phyloP scores from a whole-genome alignment of 2,888 invertebrate genomes.

The Malacosoma neustria region DNA sequence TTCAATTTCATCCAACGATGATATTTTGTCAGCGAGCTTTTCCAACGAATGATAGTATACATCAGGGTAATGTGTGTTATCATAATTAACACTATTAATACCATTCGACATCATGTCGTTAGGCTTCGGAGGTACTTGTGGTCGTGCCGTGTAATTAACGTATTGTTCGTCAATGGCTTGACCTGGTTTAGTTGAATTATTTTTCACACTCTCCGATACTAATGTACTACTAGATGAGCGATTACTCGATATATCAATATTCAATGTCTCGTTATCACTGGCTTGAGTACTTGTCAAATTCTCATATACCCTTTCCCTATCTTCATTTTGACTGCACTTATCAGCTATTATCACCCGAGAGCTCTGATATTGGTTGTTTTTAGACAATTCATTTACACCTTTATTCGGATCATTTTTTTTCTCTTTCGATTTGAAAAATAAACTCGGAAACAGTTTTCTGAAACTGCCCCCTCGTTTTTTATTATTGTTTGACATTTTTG shows the following conservation, averaged over 20 bases:
- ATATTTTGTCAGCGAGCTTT: conserved; percentile 43
- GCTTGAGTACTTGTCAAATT: conserved; percentile 35
- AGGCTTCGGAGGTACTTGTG: conserved; percentile 44
- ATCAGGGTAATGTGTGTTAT: conserved; percentile 36
- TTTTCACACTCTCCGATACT: conserved; percentile 47
- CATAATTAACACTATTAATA: conserved; percentile 14
- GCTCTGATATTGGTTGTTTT: conserved; percentile 49
- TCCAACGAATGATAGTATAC: conserved; percentile 64
- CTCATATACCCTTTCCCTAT: conserved; percentile 54
- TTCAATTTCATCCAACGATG: conserved; percentile 42
- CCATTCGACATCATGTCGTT: conserved; percentile 24
- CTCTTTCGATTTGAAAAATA: conserved; percentile 53
- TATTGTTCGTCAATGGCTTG: conserved; percentile 17
- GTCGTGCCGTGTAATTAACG: conserved; percentile 35
- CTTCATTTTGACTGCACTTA: conserved; percentile 22
- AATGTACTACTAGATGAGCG: conserved; percentile 58
- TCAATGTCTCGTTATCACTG: conserved; percentile 25
- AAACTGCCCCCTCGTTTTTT: conserved; percentile 55
- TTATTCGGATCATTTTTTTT: conserved; percentile 29
- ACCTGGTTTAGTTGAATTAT: conserved; percentile 3
- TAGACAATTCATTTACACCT: conserved; percentile 24
- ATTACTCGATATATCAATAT: conserved; percentile 32
- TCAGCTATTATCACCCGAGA: conserved; percentile 37
- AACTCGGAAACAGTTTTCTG: conserved; percentile 49
- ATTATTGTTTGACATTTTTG: conserved; percentile 42